phyloP scores from a whole-genome alignment of 2,797 vertebrate species.

The Gymnoscopelus braueri region DNA sequence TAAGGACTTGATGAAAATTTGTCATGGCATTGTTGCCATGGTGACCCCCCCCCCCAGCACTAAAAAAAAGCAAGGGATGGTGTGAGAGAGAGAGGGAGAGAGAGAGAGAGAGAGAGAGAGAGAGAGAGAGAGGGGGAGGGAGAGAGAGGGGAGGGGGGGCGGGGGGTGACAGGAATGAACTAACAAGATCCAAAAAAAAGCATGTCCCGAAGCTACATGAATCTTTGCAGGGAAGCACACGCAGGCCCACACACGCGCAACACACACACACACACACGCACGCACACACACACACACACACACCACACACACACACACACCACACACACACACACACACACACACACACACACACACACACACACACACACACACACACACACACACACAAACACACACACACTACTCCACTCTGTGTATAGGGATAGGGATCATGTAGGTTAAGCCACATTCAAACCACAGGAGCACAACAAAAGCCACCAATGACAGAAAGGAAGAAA shows the following conservation, averaged over 20 bases:
- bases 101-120: conserved; percentile 28
- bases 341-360: conserved; percentile 49
- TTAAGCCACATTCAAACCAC: conserved; percentile 72
- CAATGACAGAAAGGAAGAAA: conserved; percentile 38
- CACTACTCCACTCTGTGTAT: conserved; percentile 43
- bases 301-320: conserved; percentile 47
- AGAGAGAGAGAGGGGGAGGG: conserved; percentile 4
- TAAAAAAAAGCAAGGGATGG: conserved; percentile 75
- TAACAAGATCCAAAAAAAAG: conserved; percentile 81
- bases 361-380: conserved; percentile 57
- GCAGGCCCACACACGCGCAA: conserved; percentile 44
- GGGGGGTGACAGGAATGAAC: conserved; percentile 83
- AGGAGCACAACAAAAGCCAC: conserved; percentile 64
- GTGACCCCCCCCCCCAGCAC: conserved; percentile 76
- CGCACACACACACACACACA: conserved; percentile 44
- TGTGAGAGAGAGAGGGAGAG: conserved; percentile 52
- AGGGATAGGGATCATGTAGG: conserved; percentile 67
- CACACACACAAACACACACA: conserved; percentile 44
- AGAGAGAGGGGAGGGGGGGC: conserved; percentile 59
- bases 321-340: conserved; percentile 49
- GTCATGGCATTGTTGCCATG: conserved; percentile 83
- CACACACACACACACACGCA: conserved; percentile 46
- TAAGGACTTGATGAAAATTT: conserved; percentile 83
- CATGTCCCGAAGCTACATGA: conserved; percentile 81
- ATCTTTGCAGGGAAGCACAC: conserved; percentile 79